phyloP scores from a whole-genome alignment of 2,113 vertebrate species.

The Urocolius indicus region DNA sequence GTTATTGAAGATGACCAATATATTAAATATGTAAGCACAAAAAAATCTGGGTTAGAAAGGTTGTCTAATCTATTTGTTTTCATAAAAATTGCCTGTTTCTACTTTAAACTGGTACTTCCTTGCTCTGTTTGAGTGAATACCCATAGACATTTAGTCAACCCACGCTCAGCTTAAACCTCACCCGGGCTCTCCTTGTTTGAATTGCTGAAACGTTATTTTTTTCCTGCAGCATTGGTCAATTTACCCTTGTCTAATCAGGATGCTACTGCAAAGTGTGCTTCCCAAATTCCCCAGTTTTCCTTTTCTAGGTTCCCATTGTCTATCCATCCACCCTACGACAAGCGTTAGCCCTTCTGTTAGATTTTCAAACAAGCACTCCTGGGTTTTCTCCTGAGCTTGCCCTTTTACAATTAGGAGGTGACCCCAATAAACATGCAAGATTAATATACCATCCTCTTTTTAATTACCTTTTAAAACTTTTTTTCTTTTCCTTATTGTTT shows the following conservation, averaged over 20 bases:
- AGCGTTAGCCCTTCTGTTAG: neutral
- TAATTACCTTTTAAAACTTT: neutral
- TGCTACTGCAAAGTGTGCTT: neutral
- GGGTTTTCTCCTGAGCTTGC: neutral
- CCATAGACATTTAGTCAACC: neutral
- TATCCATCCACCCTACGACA: neutral
- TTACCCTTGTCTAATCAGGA: neutral
- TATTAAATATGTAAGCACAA: neutral
- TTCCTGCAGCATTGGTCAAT: neutral
- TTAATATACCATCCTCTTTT: neutral
- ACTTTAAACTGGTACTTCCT: neutral
- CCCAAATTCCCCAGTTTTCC: neutral
- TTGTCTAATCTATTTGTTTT: neutral
- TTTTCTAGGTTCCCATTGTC: neutral
- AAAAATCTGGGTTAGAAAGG: neutral
- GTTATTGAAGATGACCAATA: neutral
- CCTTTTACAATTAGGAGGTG: neutral
- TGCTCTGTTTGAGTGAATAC: neutral
- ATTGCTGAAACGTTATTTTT: neutral
- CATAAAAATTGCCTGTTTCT: neutral
- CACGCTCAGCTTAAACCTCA: neutral
- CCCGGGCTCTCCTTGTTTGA: neutral
- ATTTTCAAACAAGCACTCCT: conserved; percentile 9
- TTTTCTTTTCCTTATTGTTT: neutral
- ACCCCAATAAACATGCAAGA: neutral